These are phyloP conservation scores for Pseudanteris insignis DNA, from an alignment of 2,888 invertebrate species.

Conservation along the genomic window DNA sequence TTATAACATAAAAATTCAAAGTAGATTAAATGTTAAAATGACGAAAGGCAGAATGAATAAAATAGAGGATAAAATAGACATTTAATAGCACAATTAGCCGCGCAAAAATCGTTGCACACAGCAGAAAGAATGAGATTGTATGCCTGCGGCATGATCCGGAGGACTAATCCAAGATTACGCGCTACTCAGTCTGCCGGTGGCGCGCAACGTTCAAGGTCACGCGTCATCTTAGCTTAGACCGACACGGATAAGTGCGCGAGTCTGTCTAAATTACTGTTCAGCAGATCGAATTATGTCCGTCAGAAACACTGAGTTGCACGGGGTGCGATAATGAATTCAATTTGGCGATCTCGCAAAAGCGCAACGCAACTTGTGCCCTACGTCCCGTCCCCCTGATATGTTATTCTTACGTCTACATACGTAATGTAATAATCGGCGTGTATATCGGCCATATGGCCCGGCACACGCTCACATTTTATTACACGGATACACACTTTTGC, in stretches of 20 bases:
- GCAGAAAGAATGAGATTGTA: too few species aligned
- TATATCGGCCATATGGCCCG: slow-evolving; percentile 64
- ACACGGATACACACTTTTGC: slow-evolving; percentile 30
- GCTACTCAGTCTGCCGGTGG: too few species aligned
- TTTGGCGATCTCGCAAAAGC: slow-evolving; percentile 63
- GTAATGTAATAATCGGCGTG: slow-evolving; percentile 66
- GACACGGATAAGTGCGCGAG: slow-evolving; percentile 5
- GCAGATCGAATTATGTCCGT: slow-evolving; percentile 40
- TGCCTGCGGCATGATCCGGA: neutral
- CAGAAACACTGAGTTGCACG: slow-evolving; percentile 38
- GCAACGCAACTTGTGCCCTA: slow-evolving; percentile 55
- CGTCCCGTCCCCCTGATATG: slow-evolving; percentile 25
- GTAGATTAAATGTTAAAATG: too few species aligned
- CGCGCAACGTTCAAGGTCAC: too few species aligned
- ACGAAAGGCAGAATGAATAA: too few species aligned
- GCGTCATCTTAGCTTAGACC: neutral
- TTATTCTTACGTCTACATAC: slow-evolving; percentile 60
- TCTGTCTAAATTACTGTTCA: slow-evolving; percentile 38
- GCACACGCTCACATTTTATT: slow-evolving; percentile 48
- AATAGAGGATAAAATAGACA: too few species aligned
- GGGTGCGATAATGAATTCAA: slow-evolving; percentile 64
- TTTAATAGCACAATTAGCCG: too few species aligned
- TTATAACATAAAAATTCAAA: too few species aligned
- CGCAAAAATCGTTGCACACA: too few species aligned
- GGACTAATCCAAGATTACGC: slow-evolving; percentile 24